Base-by-base conservation (phyloP, 2,113 vertebrate genomes). In the Colossoma macropomum region DNA sequence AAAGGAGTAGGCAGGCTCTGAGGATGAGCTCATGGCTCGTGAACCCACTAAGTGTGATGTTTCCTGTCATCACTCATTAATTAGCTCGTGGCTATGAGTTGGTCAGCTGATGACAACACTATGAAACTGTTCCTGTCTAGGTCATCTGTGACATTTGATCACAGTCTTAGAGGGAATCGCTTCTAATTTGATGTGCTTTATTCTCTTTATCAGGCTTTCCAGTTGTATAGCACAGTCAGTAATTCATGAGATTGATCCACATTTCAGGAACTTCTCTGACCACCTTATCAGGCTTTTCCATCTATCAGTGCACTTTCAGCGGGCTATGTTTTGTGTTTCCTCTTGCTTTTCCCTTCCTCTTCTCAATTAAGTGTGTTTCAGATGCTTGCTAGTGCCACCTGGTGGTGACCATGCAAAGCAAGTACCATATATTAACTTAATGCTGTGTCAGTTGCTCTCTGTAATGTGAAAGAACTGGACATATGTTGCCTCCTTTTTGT, bases 61-160 rank as follows among this genome's bases (percentile, higher is more conserved):
- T 70, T 70, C 25, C 63, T 48, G 48, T 76, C 52, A 60, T 69
- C 54, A 30, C 60, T 70, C 21, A 15, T 56, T 74, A 45, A 45
- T 74, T 56, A 56, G 54, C 21, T 54, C 54, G 71, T 9, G 27
- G 4, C 19, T 30, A 21, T 38, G 54, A 1, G 27, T 25, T 12
- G 13, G 56, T 56, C 30, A 27, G 0, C 11, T 1, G 21, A 60
- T 69, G 50, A 80, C 54, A 19, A 50, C 5, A 38, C 5, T 0
- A 19, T 52, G 59, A 8, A 56, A 56, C 2, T 23, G 54, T 56
- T 30, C 50, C 12, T 8, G 3, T 21, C 74, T 19, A 59, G 54
- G 52, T 48, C 65, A 52, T 34, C 41, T 13, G 3, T 50, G 34
- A 38, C 19, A 23, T 68, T 30, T 34, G 21, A 74, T 23, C 59